phyloP scores from a whole-genome alignment of 2,888 invertebrate genomes.

The Hyposoter didymator region DNA sequence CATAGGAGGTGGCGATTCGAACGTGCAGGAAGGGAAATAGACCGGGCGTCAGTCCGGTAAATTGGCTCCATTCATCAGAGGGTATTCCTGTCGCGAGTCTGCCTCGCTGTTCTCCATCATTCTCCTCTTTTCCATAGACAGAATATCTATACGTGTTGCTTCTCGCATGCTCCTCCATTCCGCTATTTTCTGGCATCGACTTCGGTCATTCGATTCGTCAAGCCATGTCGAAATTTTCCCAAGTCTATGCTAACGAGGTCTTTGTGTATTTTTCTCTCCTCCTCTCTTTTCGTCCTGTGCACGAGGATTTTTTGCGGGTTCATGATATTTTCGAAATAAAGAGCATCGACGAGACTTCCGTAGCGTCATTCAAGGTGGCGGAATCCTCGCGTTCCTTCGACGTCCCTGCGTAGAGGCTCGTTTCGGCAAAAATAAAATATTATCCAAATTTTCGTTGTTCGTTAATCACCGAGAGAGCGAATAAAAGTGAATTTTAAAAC shows the following conservation, averaged over 20 bases:
- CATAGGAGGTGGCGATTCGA: slow-evolving; percentile 59
- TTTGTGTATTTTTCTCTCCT: background rate
- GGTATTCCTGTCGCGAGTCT: slow-evolving; percentile 68
- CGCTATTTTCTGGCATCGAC: slow-evolving; percentile 26
- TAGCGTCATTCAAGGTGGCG: background rate
- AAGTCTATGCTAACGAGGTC: slow-evolving; percentile 25
- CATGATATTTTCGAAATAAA: background rate
- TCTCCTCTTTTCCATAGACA: slow-evolving; percentile 39
- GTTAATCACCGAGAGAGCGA: background rate
- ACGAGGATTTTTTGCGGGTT: background rate
- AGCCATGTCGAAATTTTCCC: slow-evolving; percentile 41
- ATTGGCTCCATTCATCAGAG: slow-evolving; percentile 79
- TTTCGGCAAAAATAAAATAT: background rate
- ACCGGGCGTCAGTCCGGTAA: slow-evolving; percentile 77
- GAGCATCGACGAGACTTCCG: background rate
- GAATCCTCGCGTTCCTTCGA: background rate
- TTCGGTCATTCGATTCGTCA: slow-evolving; percentile 59
- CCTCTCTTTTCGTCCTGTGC: background rate
- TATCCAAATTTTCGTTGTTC: background rate
- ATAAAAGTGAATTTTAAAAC: background rate
- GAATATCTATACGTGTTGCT: background rate
- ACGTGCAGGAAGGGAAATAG: slow-evolving; percentile 71
- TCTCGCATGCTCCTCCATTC: slow-evolving; percentile 16
- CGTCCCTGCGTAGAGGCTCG: background rate
- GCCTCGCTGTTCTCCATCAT: slow-evolving; percentile 62